phyloP scores from a whole-genome alignment of 37 sponge, comb jelly and placozoan genomes.

The Hormiphora californensis region DNA sequence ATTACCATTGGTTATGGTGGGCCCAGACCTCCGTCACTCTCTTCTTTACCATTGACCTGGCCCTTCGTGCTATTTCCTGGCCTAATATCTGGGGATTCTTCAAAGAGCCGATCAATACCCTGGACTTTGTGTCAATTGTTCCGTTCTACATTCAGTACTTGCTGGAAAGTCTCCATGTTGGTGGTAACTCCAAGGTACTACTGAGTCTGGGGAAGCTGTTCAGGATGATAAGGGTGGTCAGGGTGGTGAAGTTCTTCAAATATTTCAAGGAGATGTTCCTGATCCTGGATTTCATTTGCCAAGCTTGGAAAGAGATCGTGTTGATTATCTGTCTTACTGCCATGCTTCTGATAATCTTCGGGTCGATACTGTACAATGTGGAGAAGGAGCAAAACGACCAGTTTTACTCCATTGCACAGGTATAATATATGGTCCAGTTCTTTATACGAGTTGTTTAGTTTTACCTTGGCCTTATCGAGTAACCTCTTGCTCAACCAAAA shows the following conservation, averaged over 20 bases:
- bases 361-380: too few relatives aligned
- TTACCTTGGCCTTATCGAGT: too few relatives aligned
- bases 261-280: neutral
- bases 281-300: neutral
- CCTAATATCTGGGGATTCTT: neutral
- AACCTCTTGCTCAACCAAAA: too few relatives aligned
- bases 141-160: neutral
- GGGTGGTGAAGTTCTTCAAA: neutral
- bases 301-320: neutral
- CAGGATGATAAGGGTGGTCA: neutral
- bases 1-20: neutral
- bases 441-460: too few relatives aligned
- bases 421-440: too few relatives aligned
- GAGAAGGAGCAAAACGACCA: too few relatives aligned
- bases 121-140: neutral
- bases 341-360: neutral
- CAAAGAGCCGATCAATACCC: neutral
- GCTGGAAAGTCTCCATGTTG: neutral
- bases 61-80: neutral
- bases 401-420: too few relatives aligned
- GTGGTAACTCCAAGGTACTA: neutral
- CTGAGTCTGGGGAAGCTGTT: neutral
- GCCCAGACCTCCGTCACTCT: neutral
- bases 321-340: neutral
- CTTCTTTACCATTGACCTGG: neutral